Percentiles rank a stretch among this genome's conserved stretches.
Evolutionary conservation across 2,113 vertebrate genomes (phyloP).

Genomic region (Salvelinus namaycush): DNA sequence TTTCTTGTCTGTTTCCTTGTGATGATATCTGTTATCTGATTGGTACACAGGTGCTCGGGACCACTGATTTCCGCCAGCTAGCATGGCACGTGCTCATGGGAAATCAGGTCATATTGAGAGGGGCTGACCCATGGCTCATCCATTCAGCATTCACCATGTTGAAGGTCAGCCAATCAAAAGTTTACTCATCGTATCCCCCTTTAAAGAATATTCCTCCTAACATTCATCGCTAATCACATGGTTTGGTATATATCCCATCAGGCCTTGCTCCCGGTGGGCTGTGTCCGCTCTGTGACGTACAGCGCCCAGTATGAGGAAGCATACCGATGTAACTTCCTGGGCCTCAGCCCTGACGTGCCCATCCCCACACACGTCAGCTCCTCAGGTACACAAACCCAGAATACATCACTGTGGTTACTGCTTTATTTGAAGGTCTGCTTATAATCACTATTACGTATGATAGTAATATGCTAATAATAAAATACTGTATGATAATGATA

Average conservation of each 20-base stretch:
- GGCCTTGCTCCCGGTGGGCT: conserved; percentile 93
- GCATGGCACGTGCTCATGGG: conserved; percentile 99
- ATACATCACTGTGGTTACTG: background rate
- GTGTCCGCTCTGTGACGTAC: conserved; percentile 86
- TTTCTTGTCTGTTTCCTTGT: background rate
- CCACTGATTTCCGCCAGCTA: conserved; percentile 85
- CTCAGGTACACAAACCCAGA: conserved; percentile 77
- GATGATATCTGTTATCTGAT: conserved; percentile 2
- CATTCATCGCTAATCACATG: no score
- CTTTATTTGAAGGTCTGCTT: background rate
- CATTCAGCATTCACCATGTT: conserved; percentile 92
- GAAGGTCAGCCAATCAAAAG: conserved; percentile 72
- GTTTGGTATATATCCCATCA: conserved; percentile 51
- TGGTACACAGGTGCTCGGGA: conserved; percentile 83
- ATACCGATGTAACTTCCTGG: conserved; percentile 96
- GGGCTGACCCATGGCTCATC: conserved; percentile 83
- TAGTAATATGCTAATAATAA: background rate
- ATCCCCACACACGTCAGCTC: conserved; percentile 87
- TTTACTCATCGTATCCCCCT: no score
- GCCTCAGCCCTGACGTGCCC: conserved; percentile 84
- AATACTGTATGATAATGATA: background rate
- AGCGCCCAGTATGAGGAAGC: conserved; percentile 93
- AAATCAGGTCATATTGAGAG: conserved; percentile 97
- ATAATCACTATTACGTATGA: background rate
- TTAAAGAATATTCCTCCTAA: no score